Evolutionary conservation across 2,797 vertebrate genomes (phyloP).

Genomic region (Stomatorhinus walkeri): DNA sequence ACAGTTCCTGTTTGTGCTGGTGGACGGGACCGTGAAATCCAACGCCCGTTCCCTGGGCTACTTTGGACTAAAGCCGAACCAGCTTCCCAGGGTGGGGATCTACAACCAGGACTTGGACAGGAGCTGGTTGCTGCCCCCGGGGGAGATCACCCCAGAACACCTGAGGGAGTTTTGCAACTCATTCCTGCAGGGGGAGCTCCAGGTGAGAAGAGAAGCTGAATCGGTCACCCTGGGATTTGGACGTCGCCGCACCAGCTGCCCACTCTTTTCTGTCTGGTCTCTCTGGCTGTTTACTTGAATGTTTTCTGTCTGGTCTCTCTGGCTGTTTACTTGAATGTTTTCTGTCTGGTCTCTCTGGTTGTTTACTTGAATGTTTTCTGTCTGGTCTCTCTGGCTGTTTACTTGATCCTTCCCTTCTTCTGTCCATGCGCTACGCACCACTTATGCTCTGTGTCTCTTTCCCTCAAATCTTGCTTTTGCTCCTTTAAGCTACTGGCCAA

Average conservation of each 20-base stretch:
- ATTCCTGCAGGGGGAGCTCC: constrained; percentile 62
- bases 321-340: not conserved
- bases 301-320: not conserved
- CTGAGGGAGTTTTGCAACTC: constrained; percentile 70
- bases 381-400: not conserved
- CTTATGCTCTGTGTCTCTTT: not conserved
- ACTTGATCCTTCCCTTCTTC: not conserved
- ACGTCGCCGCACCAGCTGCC: not conserved
- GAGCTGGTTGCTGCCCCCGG: constrained; percentile 63
- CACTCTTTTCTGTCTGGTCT: not conserved
- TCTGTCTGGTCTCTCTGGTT: not conserved
- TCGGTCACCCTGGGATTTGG: not conserved
- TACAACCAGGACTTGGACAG: constrained; percentile 64
- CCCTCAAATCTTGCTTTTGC: not conserved
- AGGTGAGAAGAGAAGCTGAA: constrained; percentile 43
- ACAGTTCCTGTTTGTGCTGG: constrained; percentile 81
- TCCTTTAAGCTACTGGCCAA: not conserved
- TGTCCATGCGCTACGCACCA: not conserved
- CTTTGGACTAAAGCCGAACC: constrained; percentile 69
- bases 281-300: too few relatives aligned
- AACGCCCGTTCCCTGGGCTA: constrained; percentile 66
- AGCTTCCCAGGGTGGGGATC: constrained; percentile 78
- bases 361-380: not conserved
- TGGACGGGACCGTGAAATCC: constrained; percentile 65
- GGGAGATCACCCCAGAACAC: constrained; percentile 59